phyloP scores from a whole-genome alignment of 2,888 invertebrate species.

The Nomada flava region DNA sequence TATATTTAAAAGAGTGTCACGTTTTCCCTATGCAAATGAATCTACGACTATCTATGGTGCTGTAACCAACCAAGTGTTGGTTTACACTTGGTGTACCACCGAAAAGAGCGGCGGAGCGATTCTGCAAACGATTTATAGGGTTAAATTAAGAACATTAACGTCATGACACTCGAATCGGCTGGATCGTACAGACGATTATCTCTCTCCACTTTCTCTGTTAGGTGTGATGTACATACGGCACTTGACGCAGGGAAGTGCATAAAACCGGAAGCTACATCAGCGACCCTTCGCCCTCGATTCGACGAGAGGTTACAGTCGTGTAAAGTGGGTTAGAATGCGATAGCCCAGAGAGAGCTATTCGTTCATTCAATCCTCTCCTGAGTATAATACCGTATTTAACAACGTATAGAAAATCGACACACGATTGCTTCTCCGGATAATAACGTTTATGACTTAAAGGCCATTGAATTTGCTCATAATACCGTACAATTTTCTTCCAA shows the following conservation, averaged over 20 bases:
- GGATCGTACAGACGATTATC: slow-evolving; percentile 32
- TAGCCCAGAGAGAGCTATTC: slow-evolving; percentile 39
- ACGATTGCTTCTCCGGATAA: slow-evolving; percentile 30
- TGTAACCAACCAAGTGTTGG: neutral
- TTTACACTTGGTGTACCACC: no score
- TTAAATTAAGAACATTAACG: slow-evolving; percentile 36
- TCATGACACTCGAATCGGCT: slow-evolving; percentile 21
- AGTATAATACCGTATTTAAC: slow-evolving; percentile 20
- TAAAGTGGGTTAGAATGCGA: slow-evolving; percentile 63
- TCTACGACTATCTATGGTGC: neutral
- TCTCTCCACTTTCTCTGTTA: slow-evolving; percentile 49
- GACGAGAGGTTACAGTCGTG: slow-evolving; percentile 65
- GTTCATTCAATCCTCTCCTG: slow-evolving; percentile 44
- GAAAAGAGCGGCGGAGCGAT: slow-evolving; percentile 4
- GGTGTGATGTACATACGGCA: slow-evolving; percentile 55
- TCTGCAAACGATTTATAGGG: neutral
- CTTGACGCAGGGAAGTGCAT: slow-evolving; percentile 57
- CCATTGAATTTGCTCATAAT: slow-evolving; percentile 4
- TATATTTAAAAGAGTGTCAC: no score
- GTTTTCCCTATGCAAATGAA: neutral
- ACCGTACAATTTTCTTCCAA: slow-evolving; percentile 13
- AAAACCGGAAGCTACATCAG: slow-evolving; percentile 68
- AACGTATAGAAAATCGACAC: slow-evolving; percentile 41
- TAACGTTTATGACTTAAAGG: slow-evolving; percentile 22
- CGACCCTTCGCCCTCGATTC: slow-evolving; percentile 71